phyloP scores from a whole-genome alignment of 2,797 vertebrate species.

The Distichodus sexfasciatus region DNA sequence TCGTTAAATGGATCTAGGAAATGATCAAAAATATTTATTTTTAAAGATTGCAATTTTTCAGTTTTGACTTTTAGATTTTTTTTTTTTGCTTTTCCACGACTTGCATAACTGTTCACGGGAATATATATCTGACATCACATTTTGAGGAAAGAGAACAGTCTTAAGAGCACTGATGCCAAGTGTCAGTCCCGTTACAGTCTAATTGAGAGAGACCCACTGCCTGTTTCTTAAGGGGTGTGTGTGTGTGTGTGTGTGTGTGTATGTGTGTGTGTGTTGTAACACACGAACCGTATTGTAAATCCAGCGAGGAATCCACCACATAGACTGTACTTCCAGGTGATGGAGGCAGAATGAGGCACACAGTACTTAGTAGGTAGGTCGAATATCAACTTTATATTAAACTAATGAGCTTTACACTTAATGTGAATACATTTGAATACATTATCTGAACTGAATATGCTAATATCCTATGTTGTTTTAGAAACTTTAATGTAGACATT shows the following conservation, averaged over 20 bases:
- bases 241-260: too few species aligned
- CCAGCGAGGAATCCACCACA: too few species aligned
- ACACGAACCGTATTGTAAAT: too few species aligned
- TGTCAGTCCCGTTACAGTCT: constrained; percentile 45
- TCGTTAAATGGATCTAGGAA: constrained; percentile 46
- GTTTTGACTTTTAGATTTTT: constrained; percentile 15
- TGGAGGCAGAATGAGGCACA: constrained; percentile 46
- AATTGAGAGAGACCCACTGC: constrained; percentile 43
- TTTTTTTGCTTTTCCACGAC: constrained; percentile 11
- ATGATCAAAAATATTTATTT: constrained; percentile 45
- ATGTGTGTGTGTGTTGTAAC: too few species aligned
- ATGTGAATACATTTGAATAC: neutral
- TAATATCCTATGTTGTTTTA: too few species aligned
- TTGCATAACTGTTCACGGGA: constrained; percentile 19
- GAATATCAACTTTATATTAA: neutral
- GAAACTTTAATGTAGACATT: too few species aligned
- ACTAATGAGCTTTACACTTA: neutral
- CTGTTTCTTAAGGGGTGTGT: too few species aligned
- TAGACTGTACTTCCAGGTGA: constrained; percentile 62
- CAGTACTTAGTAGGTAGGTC: constrained; percentile 55
- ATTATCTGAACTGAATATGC: too few species aligned
- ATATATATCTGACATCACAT: constrained; percentile 38
- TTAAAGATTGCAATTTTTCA: constrained; percentile 43
- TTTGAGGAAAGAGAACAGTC: constrained; percentile 26
- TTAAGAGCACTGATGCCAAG: constrained; percentile 45